Conservation (phyloP, 2,113 vertebrate genomes). For the Misgurnus anguillicaudatus region DNA sequence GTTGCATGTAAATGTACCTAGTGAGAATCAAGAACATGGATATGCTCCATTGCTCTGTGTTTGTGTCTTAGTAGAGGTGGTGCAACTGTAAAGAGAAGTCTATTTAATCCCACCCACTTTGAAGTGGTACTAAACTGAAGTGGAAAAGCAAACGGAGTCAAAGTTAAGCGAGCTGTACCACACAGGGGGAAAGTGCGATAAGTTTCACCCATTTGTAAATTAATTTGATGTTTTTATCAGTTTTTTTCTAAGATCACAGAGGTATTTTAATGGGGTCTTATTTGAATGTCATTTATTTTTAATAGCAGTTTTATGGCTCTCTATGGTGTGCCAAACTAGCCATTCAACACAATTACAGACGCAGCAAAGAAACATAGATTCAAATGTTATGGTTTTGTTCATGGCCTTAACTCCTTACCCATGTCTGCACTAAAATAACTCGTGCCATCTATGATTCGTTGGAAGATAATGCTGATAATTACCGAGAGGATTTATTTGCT, state of each 20-base stretch:
- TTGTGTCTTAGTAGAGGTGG: too few relatives aligned
- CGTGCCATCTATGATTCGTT: neutral
- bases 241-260: neutral
- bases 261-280: neutral
- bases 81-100: too few relatives aligned
- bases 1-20: too few relatives aligned
- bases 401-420: neutral
- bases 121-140: too few relatives aligned
- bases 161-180: neutral
- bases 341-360: neutral
- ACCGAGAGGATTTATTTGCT: neutral
- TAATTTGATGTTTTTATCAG: slow-evolving; percentile 6
- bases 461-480: neutral
- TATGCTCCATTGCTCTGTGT: too few relatives aligned
- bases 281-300: neutral
- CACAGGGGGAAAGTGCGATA: neutral
- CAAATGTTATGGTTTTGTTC: neutral
- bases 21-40: too few relatives aligned
- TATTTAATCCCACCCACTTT: too few relatives aligned
- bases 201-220: too few relatives aligned
- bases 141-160: too few relatives aligned
- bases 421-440: neutral
- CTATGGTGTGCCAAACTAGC: slow-evolving; percentile 39
- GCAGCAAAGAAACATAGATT: neutral
- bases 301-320: slow-evolving; percentile 12